A percentile compares a stretch with the other conserved stretches of the same genome.
phyloP scores from a whole-genome alignment of 2,888 invertebrate species.

The Archips xylosteana region DNA sequence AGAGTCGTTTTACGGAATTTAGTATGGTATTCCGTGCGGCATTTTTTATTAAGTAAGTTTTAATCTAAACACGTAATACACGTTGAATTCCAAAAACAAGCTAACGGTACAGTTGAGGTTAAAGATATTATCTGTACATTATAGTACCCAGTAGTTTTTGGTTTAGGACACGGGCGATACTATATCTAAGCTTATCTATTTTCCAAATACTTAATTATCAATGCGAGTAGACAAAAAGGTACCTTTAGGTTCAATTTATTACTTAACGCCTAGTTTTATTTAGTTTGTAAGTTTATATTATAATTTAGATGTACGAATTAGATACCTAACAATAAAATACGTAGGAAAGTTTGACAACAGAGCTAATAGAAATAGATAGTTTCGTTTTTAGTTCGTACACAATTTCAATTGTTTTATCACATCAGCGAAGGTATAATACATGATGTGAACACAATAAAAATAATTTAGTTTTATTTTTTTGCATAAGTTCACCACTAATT shows the following conservation, averaged over 20 bases:
- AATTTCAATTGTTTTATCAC: background rate
- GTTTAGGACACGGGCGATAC: background rate
- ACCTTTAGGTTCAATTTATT: too few species aligned
- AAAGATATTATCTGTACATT: too few species aligned
- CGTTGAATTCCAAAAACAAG: background rate
- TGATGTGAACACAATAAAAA: background rate
- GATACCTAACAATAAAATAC: background rate
- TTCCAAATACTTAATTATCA: background rate
- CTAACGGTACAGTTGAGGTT: background rate
- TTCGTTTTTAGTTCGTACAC: background rate
- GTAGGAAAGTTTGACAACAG: background rate
- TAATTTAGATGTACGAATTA: too few species aligned
- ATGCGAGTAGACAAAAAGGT: background rate
- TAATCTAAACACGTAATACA: slow-evolving; percentile 2
- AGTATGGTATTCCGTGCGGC: background rate
- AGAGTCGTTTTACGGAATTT: background rate
- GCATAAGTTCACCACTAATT: slow-evolving; percentile 27
- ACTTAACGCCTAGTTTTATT: too few species aligned
- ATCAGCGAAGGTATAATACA: background rate
- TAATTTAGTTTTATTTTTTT: slow-evolving; percentile 13
- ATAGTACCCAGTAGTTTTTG: background rate
- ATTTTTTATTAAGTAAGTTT: slow-evolving; percentile 1
- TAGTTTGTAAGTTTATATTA: too few species aligned
- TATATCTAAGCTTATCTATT: background rate
- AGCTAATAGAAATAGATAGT: background rate